phyloP scores from a whole-genome alignment of 2,888 invertebrate genomes.

The Athalia circularis region DNA sequence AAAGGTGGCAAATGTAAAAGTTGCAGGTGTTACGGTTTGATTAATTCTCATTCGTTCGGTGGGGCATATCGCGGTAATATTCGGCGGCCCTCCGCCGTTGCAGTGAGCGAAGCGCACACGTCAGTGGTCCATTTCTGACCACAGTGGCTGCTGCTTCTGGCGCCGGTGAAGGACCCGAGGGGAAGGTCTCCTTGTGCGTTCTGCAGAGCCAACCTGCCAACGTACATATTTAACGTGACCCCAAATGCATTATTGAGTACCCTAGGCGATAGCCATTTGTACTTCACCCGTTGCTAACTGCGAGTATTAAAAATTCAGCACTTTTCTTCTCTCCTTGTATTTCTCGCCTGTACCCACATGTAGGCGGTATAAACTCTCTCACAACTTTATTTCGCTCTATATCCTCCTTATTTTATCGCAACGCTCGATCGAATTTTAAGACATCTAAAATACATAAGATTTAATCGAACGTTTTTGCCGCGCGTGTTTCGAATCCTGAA shows the following conservation, averaged over 20 bases:
- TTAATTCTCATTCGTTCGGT: constrained; percentile 32
- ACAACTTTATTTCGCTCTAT: too few relatives aligned
- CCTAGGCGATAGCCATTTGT: constrained; percentile 69
- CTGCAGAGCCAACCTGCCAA: constrained; percentile 79
- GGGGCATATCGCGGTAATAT: background rate
- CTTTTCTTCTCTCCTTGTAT: constrained; percentile 28
- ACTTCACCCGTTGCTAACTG: constrained; percentile 69
- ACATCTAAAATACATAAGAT: background rate
- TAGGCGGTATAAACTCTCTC: background rate
- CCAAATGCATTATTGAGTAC: constrained; percentile 68
- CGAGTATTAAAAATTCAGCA: constrained; percentile 66
- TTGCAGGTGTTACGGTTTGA: constrained; percentile 19
- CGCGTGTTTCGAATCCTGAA: constrained; percentile 2
- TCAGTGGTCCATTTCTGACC: constrained; percentile 13
- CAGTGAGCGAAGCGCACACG: background rate
- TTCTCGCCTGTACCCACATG: constrained; percentile 68
- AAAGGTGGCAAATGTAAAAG: constrained; percentile 11
- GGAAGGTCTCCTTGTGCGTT: constrained; percentile 17
- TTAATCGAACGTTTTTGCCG: constrained; percentile 5
- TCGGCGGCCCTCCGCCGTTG: background rate
- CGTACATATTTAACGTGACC: constrained; percentile 69
- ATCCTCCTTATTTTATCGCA: too few relatives aligned
- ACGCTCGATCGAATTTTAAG: background rate
- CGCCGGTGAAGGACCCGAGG: constrained; percentile 2
- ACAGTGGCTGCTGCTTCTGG: background rate